Conservation (phyloP, 2,797 vertebrate genomes). For the Cynopterus sphinx region DNA sequence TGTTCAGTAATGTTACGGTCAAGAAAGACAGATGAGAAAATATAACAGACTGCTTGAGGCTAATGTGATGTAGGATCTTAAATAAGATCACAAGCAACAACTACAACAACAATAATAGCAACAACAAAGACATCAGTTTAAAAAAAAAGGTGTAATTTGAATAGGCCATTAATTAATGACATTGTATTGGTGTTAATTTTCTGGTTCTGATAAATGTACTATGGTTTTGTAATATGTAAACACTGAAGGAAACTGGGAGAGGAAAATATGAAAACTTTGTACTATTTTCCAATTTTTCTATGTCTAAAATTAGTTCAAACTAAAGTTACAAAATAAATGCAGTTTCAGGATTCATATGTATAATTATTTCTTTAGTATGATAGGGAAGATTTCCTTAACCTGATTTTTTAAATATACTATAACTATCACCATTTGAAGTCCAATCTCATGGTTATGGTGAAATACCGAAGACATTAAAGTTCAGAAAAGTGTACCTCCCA, state of each 20-base stretch:
- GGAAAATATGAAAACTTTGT: not conserved
- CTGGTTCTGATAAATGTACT: not conserved
- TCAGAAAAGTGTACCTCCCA: not conserved
- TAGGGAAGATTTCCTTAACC: not conserved
- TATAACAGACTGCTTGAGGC: not conserved
- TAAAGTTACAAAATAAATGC: conserved; percentile 4
- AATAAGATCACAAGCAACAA: not conserved
- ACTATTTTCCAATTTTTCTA: not conserved
- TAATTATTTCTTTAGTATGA: not conserved
- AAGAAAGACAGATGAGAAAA: not conserved
- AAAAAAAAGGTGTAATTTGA: not conserved
- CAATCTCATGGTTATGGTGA: not conserved
- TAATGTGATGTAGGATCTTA: not conserved
- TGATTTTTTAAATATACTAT: not conserved
- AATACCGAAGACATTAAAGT: not conserved
- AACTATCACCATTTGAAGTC: not conserved
- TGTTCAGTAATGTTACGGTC: not conserved
- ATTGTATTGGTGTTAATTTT: not conserved
- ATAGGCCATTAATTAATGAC: not conserved
- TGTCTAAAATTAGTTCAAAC: not conserved
- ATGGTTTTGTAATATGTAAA: not conserved
- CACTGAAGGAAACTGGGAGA: not conserved
- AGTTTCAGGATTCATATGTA: not conserved
- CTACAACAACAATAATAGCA: not conserved
- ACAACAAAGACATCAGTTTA: not conserved